Evolutionary conservation across 1,140 invertebrate genomes (phyloP), one percentile per base, ranked within the genome.

Genomic region (Paramacrobiotus metropolitanus): DNA sequence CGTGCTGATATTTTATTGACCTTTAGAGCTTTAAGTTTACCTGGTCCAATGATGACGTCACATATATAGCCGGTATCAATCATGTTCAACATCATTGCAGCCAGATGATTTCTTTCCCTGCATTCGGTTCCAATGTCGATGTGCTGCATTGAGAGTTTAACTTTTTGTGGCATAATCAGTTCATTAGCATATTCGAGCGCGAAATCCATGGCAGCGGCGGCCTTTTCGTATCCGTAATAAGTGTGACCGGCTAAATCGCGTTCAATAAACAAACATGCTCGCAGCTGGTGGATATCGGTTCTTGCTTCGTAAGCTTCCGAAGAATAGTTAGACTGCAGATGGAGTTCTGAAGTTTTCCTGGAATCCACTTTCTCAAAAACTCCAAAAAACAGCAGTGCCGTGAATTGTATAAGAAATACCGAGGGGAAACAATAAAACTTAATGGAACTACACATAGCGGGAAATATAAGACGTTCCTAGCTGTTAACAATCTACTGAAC

Each of bases 21-120:
- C 9, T 55, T 15, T 20, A n/a, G n/a, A n/a, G n/a, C n/a, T n/a
- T n/a, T n/a, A n/a, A n/a, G n/a, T 28, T 15, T 55, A 55, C 48
- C 48, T 20, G 48, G 48, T 28, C 48, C 48, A 24, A 55, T 55
- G 48, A 55, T 55, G 48, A 55, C 48, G 28, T 28, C 28, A 55
- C 48, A 55, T 24, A 20, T 15, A 55, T 20, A 55, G 15, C 24
- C 15, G 15, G 4, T 28, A 15, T 55, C 48, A 15, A 28, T 9
- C 15, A 55, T 9, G 4, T 24, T 55, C 15, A 55, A 9, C 48
- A 55, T 20, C 15, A 9, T 15, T 4, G 48, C 15, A 15, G 24
- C 48, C 15, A 24, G 15, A 55, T 55, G 48, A 28, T 55, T 55
- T 9, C 4, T 15, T 20, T 15, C 4, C 15, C 4, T 24, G 24